Percentiles rank a stretch among this genome's conserved stretches.
phyloP scores from a whole-genome alignment of 2,888 invertebrate species.

The Athetis lepigone region DNA sequence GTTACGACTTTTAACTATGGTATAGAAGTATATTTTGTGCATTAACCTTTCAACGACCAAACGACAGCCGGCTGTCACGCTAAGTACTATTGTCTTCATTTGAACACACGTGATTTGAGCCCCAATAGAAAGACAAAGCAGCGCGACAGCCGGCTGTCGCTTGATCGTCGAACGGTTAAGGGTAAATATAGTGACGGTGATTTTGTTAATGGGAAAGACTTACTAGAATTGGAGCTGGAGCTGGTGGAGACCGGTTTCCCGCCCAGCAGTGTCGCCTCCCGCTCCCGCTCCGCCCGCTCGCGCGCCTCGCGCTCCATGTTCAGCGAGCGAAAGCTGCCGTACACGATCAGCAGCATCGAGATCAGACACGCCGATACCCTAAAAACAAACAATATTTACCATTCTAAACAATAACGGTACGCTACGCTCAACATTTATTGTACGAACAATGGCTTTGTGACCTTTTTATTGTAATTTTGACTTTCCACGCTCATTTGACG shows the following conservation, averaged over 20 bases:
- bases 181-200: too few species aligned
- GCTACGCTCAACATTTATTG: neutral
- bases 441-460: slow-evolving; percentile 32
- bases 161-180: too few species aligned
- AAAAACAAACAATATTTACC: slow-evolving; percentile 50
- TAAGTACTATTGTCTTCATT: too few species aligned
- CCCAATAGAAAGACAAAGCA: too few species aligned
- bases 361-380: slow-evolving; percentile 99
- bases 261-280: slow-evolving; percentile 91
- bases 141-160: too few species aligned
- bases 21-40: too few species aligned
- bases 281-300: slow-evolving; percentile 94
- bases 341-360: slow-evolving; percentile 98
- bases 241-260: slow-evolving; percentile 86
- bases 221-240: slow-evolving; percentile 78
- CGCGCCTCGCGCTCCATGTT: slow-evolving; percentile 99
- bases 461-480: slow-evolving; percentile 44
- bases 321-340: slow-evolving; percentile 98
- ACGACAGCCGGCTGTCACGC: too few species aligned
- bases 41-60: too few species aligned
- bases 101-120: too few species aligned
- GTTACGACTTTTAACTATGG: too few species aligned
- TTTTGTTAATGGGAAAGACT: slow-evolving; percentile 62
- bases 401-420: slow-evolving; percentile 33
- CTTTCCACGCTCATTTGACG: slow-evolving; percentile 8